Percentiles rank a stretch among this genome's conserved stretches.
Evolutionary conservation across 2,797 vertebrate species (phyloP).

Genomic region (Myiotriccus ornatus): DNA sequence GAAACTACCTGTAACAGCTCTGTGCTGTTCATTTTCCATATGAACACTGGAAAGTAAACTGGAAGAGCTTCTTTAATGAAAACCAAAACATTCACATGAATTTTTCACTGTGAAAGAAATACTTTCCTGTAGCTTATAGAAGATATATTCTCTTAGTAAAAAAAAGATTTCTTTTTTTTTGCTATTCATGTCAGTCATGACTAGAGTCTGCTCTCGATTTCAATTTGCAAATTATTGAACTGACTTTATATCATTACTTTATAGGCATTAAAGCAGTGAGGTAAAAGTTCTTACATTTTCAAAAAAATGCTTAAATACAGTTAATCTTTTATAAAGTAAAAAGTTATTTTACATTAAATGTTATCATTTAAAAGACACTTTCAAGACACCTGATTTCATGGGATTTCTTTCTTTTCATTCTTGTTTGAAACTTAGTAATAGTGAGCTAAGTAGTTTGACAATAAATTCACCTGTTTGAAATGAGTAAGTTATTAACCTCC

Average conservation of each 20-base stretch:
- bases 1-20: background rate
- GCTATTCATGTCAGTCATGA: background rate
- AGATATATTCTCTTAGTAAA: background rate
- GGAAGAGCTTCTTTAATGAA: background rate
- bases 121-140: background rate
- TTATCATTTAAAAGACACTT: background rate
- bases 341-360: background rate
- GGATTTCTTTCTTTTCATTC: background rate
- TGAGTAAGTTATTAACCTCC: background rate
- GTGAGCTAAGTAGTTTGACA: background rate
- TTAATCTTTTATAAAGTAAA: background rate
- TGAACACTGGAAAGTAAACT: background rate
- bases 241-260: background rate
- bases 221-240: background rate
- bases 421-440: background rate
- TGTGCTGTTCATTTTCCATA: background rate
- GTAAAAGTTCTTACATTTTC: background rate
- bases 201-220: fast-evolving
- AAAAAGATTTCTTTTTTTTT: background rate
- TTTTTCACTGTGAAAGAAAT: background rate
- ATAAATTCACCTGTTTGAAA: background rate
- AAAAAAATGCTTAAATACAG: background rate
- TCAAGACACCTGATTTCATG: background rate
- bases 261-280: background rate
- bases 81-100: background rate